Base-by-base conservation (phyloP, 2,797 vertebrate species). In the Pristis pectinata region DNA sequence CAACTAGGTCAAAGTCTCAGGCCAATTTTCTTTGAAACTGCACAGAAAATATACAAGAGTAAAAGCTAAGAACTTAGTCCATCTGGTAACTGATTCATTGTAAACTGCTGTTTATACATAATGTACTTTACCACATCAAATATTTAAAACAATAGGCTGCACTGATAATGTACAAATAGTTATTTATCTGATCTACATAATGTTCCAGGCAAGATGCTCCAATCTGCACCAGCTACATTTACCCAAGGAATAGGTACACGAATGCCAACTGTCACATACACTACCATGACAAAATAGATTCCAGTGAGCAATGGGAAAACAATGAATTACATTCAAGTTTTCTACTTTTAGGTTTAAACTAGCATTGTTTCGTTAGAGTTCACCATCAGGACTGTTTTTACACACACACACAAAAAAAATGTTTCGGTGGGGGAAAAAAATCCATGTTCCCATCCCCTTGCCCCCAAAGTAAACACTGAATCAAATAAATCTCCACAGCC, bases 1-100 rank as follows among this genome's bases (percentile, higher is more conserved):
- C 91, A 91, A 92, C 89, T 92, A 37, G 89, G 89, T 92, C 89
- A 92, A 59, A 92, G 59, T 24, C 61, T 44, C 19, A 49, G 41
- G 22, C n/a, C 91, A 70, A 41, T 70, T 22, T 64, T 70, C 19
- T 93, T 93, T 44, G 37, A 93, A 70, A 70, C 30, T 37, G 37
- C 24, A 70, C 64, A 70, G 61, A 93, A 44, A 27, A 44, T 72
- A 27, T 67, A n/a, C 17, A 11, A 67, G 22, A 0, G 22, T 11
- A 64, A 67, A 64, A n/a, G 64, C 89, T 67, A 67, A 93, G 22
- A 93, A 93, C 41, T 44, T 70, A 70, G n/a, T 93, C 61, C 49
- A 85, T 13, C 27, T 59, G 82, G 83, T 87, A 49, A 53, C 80
- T 30, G 53, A 53, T 6, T 87, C 11, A 53, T 59, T 59, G 53